Evolutionary conservation across 92 coral and sea anemone species (phyloP).

Genomic region (Epizoanthus fatuus): DNA sequence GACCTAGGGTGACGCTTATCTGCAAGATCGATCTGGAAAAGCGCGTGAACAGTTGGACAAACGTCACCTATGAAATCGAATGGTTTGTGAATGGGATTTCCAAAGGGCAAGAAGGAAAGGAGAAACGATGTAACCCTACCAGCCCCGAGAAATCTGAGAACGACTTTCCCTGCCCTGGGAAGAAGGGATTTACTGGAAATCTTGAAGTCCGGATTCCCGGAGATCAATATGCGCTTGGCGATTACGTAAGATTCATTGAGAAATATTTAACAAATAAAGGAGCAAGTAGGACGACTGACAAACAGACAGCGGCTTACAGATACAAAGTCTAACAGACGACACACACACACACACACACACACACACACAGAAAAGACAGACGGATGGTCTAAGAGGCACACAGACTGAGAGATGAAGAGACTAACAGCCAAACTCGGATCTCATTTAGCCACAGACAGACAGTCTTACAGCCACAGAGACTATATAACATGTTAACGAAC

Average conservation of each 20-base stretch:
- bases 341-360: no score
- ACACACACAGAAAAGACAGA: no score
- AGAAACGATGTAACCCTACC: constrained; percentile 23
- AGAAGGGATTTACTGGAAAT: constrained; percentile 1
- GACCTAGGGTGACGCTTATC: constrained; percentile 4
- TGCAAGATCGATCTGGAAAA: constrained; percentile 6
- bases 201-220: constrained; percentile 2
- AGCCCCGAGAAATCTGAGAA: constrained; percentile 7
- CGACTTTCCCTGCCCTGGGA: constrained; percentile 35
- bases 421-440: no score
- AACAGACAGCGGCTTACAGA: background rate
- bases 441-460: no score
- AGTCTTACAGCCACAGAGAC: no score
- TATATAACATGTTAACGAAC: no score
- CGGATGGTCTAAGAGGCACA: no score
- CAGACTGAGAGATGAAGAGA: no score
- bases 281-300: background rate
- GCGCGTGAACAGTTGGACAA: constrained; percentile 2
- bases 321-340: no score
- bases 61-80: constrained; percentile 29
- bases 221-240: constrained; percentile 5
- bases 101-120: background rate
- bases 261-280: no score
- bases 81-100: constrained; percentile 34
- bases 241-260: background rate